Conservation (phyloP, 2,888 invertebrate species). For the Lathronympha strigana region DNA sequence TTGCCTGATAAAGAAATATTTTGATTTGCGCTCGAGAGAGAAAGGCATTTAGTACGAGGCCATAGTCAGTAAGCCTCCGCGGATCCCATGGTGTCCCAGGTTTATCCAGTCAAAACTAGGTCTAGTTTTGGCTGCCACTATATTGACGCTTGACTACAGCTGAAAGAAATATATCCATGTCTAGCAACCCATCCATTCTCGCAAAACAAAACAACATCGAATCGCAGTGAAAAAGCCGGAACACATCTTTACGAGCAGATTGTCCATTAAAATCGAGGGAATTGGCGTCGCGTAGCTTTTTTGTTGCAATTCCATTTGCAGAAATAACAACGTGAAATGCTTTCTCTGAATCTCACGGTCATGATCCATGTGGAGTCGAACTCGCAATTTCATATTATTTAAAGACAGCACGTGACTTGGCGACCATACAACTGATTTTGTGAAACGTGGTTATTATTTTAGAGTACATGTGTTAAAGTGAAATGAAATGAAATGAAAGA, state of each 20-base stretch:
- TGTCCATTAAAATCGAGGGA: slow-evolving; percentile 38
- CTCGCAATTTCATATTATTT: slow-evolving; percentile 14
- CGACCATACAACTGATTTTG: background rate
- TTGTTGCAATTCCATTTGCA: slow-evolving; percentile 32
- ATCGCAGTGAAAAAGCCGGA: slow-evolving; percentile 25
- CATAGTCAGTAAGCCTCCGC: too few relatives aligned
- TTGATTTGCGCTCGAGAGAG: too few relatives aligned
- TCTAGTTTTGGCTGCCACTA: too few relatives aligned
- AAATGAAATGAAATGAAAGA: too few relatives aligned
- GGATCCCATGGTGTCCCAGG: too few relatives aligned
- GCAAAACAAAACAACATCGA: slow-evolving; percentile 23
- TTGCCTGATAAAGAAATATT: too few relatives aligned
- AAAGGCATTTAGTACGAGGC: too few relatives aligned
- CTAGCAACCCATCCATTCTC: background rate
- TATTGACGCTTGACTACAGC: too few relatives aligned
- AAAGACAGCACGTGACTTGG: background rate
- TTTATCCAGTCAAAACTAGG: too few relatives aligned
- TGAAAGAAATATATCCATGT: slow-evolving; percentile 5
- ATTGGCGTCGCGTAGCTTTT: slow-evolving; percentile 34
- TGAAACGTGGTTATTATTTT: too few relatives aligned
- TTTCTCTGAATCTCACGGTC: slow-evolving; percentile 26
- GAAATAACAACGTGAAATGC: slow-evolving; percentile 30
- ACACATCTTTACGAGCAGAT: slow-evolving; percentile 39
- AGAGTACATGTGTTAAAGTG: too few relatives aligned
- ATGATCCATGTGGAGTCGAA: slow-evolving; percentile 23